Evolutionary conservation across 2,888 invertebrate genomes (phyloP).

Genomic region (Leptopilina drosophilae): DNA sequence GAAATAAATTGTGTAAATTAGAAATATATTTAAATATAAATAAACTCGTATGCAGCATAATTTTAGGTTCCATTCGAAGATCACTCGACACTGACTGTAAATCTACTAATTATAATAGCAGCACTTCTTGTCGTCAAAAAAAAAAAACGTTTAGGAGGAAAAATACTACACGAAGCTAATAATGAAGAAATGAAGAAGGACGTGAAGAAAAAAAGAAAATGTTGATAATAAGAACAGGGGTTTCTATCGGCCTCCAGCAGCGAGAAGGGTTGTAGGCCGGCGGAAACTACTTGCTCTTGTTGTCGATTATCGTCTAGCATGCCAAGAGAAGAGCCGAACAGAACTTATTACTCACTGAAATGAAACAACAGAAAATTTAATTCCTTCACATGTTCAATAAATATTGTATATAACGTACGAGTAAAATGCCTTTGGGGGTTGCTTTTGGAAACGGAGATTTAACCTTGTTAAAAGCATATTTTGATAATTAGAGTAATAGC

Average conservation of each 20-base stretch:
- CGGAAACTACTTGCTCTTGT: slow-evolving; percentile 93
- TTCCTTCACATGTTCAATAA: slow-evolving; percentile 19
- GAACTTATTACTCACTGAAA: slow-evolving; percentile 15
- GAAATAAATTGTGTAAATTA: too few relatives aligned
- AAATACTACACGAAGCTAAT: too few relatives aligned
- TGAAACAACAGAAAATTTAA: slow-evolving; percentile 4
- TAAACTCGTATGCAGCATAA: too few relatives aligned
- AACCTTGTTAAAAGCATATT: slow-evolving; percentile 14
- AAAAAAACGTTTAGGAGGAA: too few relatives aligned
- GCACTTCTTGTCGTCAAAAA: too few relatives aligned
- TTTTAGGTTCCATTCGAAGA: too few relatives aligned
- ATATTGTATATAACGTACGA: background rate
- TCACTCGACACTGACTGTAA: too few relatives aligned
- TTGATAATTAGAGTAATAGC: slow-evolving; percentile 20
- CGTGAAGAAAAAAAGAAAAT: background rate
- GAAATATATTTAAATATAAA: too few relatives aligned
- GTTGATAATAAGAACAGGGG: slow-evolving; percentile 81
- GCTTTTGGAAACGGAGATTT: background rate
- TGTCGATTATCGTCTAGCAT: slow-evolving; percentile 65
- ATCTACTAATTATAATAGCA: too few relatives aligned
- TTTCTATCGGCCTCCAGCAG: slow-evolving; percentile 97
- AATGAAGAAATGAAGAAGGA: background rate
- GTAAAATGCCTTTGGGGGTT: slow-evolving; percentile 1
- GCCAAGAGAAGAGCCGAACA: slow-evolving; percentile 47
- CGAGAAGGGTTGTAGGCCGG: slow-evolving; percentile 90